Evolutionary conservation across 2,113 vertebrate genomes (phyloP), one percentile per base, ranked within the genome.

Genomic region (Tapirus terrestris): DNA sequence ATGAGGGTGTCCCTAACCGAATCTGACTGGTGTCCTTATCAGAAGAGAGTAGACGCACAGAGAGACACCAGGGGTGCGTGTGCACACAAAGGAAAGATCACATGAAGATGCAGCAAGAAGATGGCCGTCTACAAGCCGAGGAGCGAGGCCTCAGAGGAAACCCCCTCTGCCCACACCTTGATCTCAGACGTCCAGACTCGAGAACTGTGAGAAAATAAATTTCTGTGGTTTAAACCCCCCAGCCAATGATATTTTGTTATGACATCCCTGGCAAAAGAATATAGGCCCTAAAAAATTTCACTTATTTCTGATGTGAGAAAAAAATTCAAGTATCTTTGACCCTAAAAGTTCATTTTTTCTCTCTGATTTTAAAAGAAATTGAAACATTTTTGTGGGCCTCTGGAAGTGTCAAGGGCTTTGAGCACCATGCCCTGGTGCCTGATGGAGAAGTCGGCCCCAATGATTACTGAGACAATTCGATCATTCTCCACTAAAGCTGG

Each of bases 381-480:
- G 58, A 33, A 58, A 67, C 3, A 14, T 65, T 84, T 82, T 3
- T 21, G 14, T 5, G 27, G 12, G 51, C 1, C 25, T 25, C 45
- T 60, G 25, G 13, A 61, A 76, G 67, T 16, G 4, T 0, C 0
- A 5, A 2, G 53, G 18, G 9, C n/a, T 48, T 43, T 17, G 27
- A 43, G 16, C 27, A 36, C 12, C 2, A 6, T 12, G 10, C 8
- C 13, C 33, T 21, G 11, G 1, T 5, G 10, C 33, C 29, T 63
- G 43, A 21, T 2, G 39, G 73, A 14, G 12, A 21, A 17, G 23
- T 20, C 5, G 0, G 33, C 29, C 53, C 9, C 7, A 0, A 5
- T 1, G 1, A 3, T 13, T 51, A 0, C 9, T 1, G n/a, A 43
- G 43, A 27, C 10, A 7, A 5, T 48, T 2, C 13, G 33, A 5